Percentiles rank a stretch among this genome's conserved stretches.
phyloP scores from a whole-genome alignment of 2,888 invertebrate genomes.

The Macroteleia sp. region DNA sequence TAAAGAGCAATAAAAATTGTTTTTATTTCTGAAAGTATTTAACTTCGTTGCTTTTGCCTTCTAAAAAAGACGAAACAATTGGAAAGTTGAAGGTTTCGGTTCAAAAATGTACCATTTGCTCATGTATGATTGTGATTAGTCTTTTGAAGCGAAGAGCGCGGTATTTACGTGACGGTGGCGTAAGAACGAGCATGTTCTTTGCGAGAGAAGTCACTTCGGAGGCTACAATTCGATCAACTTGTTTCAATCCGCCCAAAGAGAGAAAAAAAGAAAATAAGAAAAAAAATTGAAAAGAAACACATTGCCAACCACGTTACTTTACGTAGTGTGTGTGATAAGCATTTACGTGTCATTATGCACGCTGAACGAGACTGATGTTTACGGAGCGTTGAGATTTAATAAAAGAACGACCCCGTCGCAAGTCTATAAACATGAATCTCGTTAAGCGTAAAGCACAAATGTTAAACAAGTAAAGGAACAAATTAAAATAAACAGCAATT shows the following conservation, averaged over 20 bases:
- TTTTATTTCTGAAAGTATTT: not conserved
- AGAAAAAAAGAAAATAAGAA: slow-evolving; percentile 3
- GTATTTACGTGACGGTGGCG: slow-evolving; percentile 30
- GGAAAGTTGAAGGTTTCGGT: slow-evolving; percentile 15
- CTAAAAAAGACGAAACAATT: not conserved
- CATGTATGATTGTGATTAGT: slow-evolving; percentile 61
- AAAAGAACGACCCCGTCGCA: slow-evolving; percentile 11
- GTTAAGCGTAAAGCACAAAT: slow-evolving; percentile 53
- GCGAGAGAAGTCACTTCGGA: slow-evolving; percentile 41
- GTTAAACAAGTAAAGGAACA: slow-evolving; percentile 44
- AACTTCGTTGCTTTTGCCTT: too few species aligned
- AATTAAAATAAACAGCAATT: slow-evolving; percentile 47
- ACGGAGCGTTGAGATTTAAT: slow-evolving; percentile 19
- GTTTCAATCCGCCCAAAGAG: slow-evolving; percentile 62
- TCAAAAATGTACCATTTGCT: slow-evolving; percentile 55
- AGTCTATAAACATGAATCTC: slow-evolving; percentile 48
- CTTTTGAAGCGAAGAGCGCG: slow-evolving; percentile 41
- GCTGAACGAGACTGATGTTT: slow-evolving; percentile 50
- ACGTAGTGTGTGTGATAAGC: slow-evolving; percentile 55
- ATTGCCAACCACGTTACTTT: slow-evolving; percentile 50
- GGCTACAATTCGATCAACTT: slow-evolving; percentile 60
- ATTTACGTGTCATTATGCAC: slow-evolving; percentile 50
- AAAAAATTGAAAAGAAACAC: slow-evolving; percentile 20
- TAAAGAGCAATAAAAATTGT: slow-evolving; percentile 23
- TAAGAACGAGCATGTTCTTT: slow-evolving; percentile 38